These are phyloP conservation scores for Xiphias gladius DNA, from an alignment of 2,113 vertebrate species.

Conservation along the genomic window DNA sequence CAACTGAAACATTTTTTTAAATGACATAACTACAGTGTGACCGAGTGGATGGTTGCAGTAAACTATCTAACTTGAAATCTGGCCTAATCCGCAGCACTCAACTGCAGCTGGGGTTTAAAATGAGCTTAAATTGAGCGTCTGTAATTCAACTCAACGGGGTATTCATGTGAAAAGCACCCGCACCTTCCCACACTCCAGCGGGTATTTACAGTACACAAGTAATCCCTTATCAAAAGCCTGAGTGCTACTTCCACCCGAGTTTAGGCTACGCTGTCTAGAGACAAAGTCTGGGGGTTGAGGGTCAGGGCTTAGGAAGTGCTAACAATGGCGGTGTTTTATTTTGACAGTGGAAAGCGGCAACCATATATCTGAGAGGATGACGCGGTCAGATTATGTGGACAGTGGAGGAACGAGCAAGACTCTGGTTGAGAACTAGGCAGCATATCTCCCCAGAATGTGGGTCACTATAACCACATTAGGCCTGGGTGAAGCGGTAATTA, in stretches of 20 bases:
- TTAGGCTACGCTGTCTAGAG: slow-evolving; percentile 42
- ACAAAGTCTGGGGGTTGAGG: slow-evolving; percentile 56
- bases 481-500: slow-evolving; percentile 67
- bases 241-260: slow-evolving; percentile 55
- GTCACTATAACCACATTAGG: slow-evolving; percentile 82
- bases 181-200: slow-evolving; percentile 76
- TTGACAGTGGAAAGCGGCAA: slow-evolving; percentile 50
- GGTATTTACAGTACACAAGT: slow-evolving; percentile 79
- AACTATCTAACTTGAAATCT: slow-evolving; percentile 63
- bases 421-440: slow-evolving; percentile 58
- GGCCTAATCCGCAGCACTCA: slow-evolving; percentile 47
- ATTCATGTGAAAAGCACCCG: slow-evolving; percentile 71
- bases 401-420: slow-evolving; percentile 47
- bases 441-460: slow-evolving; percentile 79
- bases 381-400: slow-evolving; percentile 54
- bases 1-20: slow-evolving; percentile 33
- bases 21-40: slow-evolving; percentile 24
- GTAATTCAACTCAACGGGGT: slow-evolving; percentile 74
- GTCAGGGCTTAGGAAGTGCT: slow-evolving; percentile 77
- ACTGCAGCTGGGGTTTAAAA: slow-evolving; percentile 54
- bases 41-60: slow-evolving; percentile 14
- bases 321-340: slow-evolving; percentile 77
- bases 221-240: slow-evolving; percentile 69
- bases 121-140: slow-evolving; percentile 76
- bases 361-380: slow-evolving; percentile 48